Base-by-base conservation (phyloP, 2,113 vertebrate genomes). In the Sterrhoptilus dennistouni region DNA sequence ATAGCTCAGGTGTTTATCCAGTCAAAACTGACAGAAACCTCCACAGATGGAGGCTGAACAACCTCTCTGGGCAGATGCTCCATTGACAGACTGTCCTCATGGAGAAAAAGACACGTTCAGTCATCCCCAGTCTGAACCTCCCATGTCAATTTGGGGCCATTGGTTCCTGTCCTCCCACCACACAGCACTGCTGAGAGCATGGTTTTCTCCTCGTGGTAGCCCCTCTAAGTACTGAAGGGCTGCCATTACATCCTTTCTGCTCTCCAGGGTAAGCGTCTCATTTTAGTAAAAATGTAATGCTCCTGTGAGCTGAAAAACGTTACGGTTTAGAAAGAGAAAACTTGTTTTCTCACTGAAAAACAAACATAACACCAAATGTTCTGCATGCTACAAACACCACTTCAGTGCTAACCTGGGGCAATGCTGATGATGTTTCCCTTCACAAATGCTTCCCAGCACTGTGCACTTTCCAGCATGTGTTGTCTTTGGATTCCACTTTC, bases 341-440 rank as follows among this genome's bases (percentile, higher is more conserved):
- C 29, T 21, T 49, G 6, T 12, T 81, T 69, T 60, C 42, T 44
- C 13, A 15, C 11, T 29, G 49, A 87, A 52, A 36, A 72, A 35
- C 8, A 7, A 63, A 71, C 3, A 0, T 3, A 54, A 45, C 35
- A 27, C 12, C 0, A 0, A 76, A 36, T n/a, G 15, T 4, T 42
- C 21, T 52, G 21, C 31, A 22, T 2, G 10, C 25, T 74, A 28
- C 42, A 83, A 36, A 49, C 7, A 57, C 9, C 42, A 45, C 29
- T 50, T 49, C 6, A 9, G 8, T 5, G 15, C 38, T 59, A 72
- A 53, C 14, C 5, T 38, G 33, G 28, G 40, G 38, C 8, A 4
- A 10, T 15, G 38, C 9, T 66, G 45, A 38, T 25, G 40, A 38
- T 15, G 14, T 29, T 56, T 38, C 56, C 44, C 28, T 33, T 47